Conservation (phyloP, 2,797 vertebrate genomes). For the Eulemur rubriventer region DNA sequence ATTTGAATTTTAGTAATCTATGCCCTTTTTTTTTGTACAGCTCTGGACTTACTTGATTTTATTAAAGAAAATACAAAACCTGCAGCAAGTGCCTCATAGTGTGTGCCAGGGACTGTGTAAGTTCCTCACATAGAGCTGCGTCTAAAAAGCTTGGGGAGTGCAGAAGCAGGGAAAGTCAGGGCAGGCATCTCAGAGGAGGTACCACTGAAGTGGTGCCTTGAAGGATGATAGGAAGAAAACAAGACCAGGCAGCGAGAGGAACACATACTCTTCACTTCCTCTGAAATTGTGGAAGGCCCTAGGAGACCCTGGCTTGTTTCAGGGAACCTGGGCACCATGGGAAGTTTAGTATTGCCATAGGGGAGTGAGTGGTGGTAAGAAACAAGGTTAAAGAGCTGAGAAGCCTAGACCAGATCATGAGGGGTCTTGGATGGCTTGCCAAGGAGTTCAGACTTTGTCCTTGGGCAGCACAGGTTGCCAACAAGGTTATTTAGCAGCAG, state of each 20-base stretch:
- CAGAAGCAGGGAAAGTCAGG: neutral
- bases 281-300: neutral
- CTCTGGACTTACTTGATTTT: neutral
- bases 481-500: neutral
- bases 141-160: neutral
- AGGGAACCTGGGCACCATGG: neutral
- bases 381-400: neutral
- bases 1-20: neutral
- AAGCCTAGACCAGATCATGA: neutral
- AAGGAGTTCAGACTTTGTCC: neutral
- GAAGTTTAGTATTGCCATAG: neutral
- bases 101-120: neutral
- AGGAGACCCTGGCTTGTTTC: conserved; percentile 7
- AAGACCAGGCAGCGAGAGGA: neutral
- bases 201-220: neutral
- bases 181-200: neutral
- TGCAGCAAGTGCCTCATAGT: neutral
- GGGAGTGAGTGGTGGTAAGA: neutral
- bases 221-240: neutral
- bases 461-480: neutral
- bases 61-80: conserved; percentile 14
- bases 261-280: neutral
- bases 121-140: neutral
- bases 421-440: neutral
- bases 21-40: neutral